Conservation (phyloP, 1,140 invertebrate genomes). For the Sycophila sp. region DNA sequence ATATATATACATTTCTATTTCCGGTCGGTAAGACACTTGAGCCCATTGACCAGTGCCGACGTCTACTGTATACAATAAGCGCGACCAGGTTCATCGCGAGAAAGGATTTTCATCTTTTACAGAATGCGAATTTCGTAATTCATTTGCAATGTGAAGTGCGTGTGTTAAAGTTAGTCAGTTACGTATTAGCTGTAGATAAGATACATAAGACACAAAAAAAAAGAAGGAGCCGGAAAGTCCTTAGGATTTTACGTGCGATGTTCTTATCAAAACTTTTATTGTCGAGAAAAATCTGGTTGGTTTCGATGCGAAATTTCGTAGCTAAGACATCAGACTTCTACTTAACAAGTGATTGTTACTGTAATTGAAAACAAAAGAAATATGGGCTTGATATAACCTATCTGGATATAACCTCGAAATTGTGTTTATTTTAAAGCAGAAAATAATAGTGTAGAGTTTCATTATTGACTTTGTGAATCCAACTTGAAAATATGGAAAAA, state of each 20-base stretch:
- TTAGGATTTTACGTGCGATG: conserved; percentile 5
- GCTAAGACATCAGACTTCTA: neutral
- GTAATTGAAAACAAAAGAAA: neutral
- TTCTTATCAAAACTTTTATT: neutral
- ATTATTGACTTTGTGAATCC: neutral
- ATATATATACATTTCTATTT: no score
- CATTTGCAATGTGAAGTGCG: no score
- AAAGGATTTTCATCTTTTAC: no score
- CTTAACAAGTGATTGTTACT: conserved; percentile 14
- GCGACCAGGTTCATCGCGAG: no score
- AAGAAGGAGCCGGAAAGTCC: neutral
- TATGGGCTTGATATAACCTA: conserved; percentile 16
- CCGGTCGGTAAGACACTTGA: no score
- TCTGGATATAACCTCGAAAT: neutral
- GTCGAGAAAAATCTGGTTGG: neutral
- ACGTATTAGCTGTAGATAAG: no score
- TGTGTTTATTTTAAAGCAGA: neutral
- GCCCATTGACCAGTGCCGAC: no score
- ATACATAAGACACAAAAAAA: neutral
- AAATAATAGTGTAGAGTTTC: no score
- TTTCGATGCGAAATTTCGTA: neutral
- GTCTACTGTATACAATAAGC: no score
- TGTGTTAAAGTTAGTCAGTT: no score
- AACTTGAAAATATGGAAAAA: neutral
- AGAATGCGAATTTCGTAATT: no score